A percentile compares a stretch with the other conserved stretches of the same genome.
Conservation (phyloP, 1,140 invertebrate genomes). For the Marisa cornuarietis region DNA sequence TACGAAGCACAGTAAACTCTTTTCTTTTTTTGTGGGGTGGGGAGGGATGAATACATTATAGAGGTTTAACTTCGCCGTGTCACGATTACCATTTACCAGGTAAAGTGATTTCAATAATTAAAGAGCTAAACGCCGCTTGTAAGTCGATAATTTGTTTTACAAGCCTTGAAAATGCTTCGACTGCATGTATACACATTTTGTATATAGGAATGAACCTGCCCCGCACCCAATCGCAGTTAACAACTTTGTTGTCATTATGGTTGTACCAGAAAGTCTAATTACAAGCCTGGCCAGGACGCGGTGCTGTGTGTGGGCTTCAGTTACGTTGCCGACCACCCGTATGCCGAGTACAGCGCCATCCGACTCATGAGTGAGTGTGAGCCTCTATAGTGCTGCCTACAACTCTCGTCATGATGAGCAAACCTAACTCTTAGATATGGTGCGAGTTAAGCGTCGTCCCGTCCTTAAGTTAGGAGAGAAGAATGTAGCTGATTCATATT, state of each 20-base stretch:
- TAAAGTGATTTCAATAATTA: background rate
- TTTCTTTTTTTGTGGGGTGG: background rate
- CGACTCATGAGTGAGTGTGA: conserved; percentile 41
- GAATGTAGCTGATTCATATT: too few relatives aligned
- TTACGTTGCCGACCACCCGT: conserved; percentile 26
- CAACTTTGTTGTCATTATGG: too few relatives aligned
- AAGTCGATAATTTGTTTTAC: background rate
- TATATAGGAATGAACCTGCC: background rate
- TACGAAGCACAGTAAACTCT: conserved; percentile 2
- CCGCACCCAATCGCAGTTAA: too few relatives aligned
- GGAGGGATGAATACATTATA: too few relatives aligned
- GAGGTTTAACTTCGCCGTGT: background rate
- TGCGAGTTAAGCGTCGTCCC: too few relatives aligned
- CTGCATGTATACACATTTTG: background rate
- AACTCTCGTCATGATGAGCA: too few relatives aligned
- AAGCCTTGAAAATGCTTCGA: background rate
- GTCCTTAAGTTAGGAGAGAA: too few relatives aligned
- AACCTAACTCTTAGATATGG: too few relatives aligned
- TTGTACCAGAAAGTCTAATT: conserved; percentile 13
- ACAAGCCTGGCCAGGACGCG: conserved; percentile 27
- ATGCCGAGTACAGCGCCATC: conserved; percentile 39
- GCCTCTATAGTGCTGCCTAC: too few relatives aligned
- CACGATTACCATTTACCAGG: background rate
- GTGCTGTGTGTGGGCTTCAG: conserved; percentile 44
- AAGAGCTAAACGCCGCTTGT: background rate